Evolutionary conservation across 1,140 invertebrate genomes (phyloP), one percentile per base, ranked within the genome.

Genomic region (Ceratina calcarata): DNA sequence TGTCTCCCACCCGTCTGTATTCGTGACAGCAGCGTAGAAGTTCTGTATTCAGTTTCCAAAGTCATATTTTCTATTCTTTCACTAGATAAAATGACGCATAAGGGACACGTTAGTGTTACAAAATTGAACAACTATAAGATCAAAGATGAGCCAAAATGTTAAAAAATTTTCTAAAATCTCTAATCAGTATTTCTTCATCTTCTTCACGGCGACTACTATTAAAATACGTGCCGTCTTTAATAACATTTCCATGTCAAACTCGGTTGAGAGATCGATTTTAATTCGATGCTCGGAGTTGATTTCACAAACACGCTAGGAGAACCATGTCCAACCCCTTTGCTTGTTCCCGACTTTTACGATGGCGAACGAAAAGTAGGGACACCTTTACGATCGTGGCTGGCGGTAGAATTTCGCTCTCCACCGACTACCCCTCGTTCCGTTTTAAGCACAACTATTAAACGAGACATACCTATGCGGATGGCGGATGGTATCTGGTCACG

Each of bases 371-470:
- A 85, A 67, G 37, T 62, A 45, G 71, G 65, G 65, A 73, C 74
- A 76, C 80, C 71, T 57, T 70, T 61, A 82, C 76, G 85, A 86
- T 64, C 83, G 68, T 81, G 45, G 15, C 58, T 45, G 49, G 66
- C 66, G 85, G 78, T 66, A 49, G 24, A 75, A 64, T 86, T 57
- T 86, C 51, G 76, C 71, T 32, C 71, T 76, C 75, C 78, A 0
- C 37, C 37, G 37, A 74, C 64, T 49, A 81, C 51, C 68, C 57
- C 67, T 85, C 61, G 51, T 58, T 22, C 64, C 79, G 76, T 71
- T 86, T 86, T 73, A 86, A 86, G 71, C 80, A 62, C 55, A 58
- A 16, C 72, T 76, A 76, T 83, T 80, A 76, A 82, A 85, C 78
- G 72, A 83, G 65, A 73, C 66, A 69, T 83, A 53, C 72, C 70